A percentile compares a stretch with the other conserved stretches of the same genome.
Conservation (phyloP, 2,113 vertebrate genomes). For the Psammodynastes pulverulentus region DNA sequence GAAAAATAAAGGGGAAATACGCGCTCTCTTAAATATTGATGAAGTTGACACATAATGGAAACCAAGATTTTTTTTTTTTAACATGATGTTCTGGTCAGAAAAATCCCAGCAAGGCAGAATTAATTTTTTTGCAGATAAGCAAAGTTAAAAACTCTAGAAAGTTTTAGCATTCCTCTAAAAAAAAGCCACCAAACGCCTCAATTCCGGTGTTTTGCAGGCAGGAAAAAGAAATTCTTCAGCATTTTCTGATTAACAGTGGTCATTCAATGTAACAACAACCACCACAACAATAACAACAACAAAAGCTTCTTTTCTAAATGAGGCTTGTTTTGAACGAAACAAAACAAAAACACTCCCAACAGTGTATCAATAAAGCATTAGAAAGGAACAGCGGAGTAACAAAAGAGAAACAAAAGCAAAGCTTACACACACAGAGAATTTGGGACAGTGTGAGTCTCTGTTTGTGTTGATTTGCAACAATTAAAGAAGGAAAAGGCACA, state of each 20-base stretch:
- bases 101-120: not conserved
- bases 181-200: not conserved
- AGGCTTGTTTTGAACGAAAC: not conserved
- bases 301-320: not conserved
- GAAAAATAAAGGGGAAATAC: not conserved
- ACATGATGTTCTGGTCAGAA: not conserved
- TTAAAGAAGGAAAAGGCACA: not conserved
- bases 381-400: not conserved
- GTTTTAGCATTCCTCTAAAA: not conserved
- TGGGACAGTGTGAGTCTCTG: not conserved
- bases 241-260: not conserved
- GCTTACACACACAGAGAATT: not conserved
- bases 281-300: not conserved
- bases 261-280: not conserved
- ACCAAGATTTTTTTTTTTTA: not conserved
- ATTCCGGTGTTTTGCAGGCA: not conserved
- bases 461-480: not conserved
- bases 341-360: not conserved
- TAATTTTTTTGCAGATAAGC: not conserved
- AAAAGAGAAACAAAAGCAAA: not conserved
- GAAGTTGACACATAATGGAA: not conserved
- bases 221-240: not conserved
- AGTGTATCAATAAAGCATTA: not conserved
- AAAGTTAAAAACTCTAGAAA: not conserved
- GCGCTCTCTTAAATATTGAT: not conserved